Evolutionary conservation across 2,113 vertebrate genomes (phyloP).

Genomic region (Apteryx owenii): DNA sequence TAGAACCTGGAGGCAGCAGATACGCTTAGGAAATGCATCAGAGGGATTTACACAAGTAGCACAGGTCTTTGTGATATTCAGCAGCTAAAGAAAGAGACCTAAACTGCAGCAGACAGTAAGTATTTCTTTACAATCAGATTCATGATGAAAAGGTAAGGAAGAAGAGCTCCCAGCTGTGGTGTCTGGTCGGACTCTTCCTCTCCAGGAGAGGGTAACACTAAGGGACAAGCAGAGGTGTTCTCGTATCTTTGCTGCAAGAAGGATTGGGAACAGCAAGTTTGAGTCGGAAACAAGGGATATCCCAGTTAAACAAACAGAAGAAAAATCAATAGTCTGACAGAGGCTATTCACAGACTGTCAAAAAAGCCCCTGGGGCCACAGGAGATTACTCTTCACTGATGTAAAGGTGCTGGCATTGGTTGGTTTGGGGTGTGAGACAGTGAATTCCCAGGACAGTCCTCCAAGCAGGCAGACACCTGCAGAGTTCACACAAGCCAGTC

Average conservation of each 20-base stretch:
- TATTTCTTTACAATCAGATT: neutral
- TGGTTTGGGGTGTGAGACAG: neutral
- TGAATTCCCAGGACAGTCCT: neutral
- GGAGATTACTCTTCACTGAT: neutral
- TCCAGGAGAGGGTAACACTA: neutral
- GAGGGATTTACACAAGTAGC: neutral
- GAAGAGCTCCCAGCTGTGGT: neutral
- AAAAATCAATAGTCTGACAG: neutral
- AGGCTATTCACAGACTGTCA: neutral
- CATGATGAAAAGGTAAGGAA: neutral
- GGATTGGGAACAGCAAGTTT: neutral
- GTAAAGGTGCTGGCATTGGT: neutral
- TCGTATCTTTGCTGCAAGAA: neutral
- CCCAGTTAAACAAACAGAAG: neutral
- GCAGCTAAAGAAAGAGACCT: neutral
- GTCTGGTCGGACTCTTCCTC: neutral
- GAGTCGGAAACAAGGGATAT: neutral
- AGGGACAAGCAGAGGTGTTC: neutral
- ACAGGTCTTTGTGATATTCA: neutral
- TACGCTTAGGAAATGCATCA: neutral
- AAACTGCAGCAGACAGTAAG: neutral
- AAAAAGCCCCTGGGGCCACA: neutral
- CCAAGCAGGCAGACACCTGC: neutral
- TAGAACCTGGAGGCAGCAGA: constrained; percentile 38
- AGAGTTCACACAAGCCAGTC: neutral